Evolutionary conservation across 2,888 invertebrate genomes (phyloP).

Genomic region (Drosophila infuscata): DNA sequence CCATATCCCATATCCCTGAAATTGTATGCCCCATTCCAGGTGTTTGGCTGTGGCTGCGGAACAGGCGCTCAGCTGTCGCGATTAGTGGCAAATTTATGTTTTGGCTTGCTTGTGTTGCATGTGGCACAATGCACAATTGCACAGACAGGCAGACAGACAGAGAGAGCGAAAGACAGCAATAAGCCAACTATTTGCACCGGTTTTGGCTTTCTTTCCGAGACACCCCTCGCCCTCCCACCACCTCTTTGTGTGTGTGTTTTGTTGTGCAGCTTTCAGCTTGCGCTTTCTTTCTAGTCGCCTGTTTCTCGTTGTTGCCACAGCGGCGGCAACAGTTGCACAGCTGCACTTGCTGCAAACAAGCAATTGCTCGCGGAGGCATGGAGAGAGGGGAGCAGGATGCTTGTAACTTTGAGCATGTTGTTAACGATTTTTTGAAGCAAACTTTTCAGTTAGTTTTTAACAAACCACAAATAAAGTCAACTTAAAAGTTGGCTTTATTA

Average conservation of each 20-base stretch:
- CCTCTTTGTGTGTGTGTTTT: conserved; percentile 27
- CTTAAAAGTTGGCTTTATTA: background rate
- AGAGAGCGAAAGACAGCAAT: conserved; percentile 12
- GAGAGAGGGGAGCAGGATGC: background rate
- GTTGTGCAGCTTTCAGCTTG: conserved; percentile 45
- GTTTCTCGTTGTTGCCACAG: conserved; percentile 62
- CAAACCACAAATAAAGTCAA: conserved; percentile 9
- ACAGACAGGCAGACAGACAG: background rate
- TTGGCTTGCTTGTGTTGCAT: conserved; percentile 34
- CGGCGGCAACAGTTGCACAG: conserved; percentile 65
- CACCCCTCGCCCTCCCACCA: background rate
- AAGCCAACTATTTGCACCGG: conserved; percentile 50
- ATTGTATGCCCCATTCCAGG: conserved; percentile 82
- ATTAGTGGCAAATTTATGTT: conserved; percentile 21
- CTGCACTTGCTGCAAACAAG: conserved; percentile 50
- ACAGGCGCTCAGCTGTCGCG: conserved; percentile 76
- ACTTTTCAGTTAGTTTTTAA: conserved; percentile 1
- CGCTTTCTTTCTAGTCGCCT: conserved; percentile 78
- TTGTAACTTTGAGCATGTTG: conserved; percentile 10
- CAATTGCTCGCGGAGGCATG: background rate
- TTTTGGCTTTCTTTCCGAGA: conserved; percentile 53
- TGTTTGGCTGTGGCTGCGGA: conserved; percentile 74
- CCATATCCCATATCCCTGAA: conserved; percentile 33
- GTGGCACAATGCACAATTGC: conserved; percentile 17
- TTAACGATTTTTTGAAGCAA: background rate